These are phyloP conservation scores for Tetanocera ferruginea DNA, from an alignment of 2,888 invertebrate species.

Conservation along the genomic window DNA sequence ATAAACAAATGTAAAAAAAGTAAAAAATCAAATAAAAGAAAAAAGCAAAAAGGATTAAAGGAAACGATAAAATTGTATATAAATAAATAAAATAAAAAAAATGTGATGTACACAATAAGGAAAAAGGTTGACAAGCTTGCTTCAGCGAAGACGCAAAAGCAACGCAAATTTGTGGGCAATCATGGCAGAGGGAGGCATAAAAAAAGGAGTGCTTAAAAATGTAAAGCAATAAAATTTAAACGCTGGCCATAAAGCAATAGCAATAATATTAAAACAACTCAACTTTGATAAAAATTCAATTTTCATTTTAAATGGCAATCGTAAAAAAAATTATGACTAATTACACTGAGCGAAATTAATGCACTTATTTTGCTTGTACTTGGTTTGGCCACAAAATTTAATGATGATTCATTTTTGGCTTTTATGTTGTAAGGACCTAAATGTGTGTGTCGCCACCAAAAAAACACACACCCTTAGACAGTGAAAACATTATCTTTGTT, in stretches of 20 bases:
- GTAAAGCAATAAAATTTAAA: not conserved
- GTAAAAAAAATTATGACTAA: slow-evolving; percentile 16
- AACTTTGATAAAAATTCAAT: slow-evolving; percentile 6
- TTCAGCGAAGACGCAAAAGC: not conserved
- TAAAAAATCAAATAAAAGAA: not conserved
- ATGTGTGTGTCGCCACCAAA: not conserved
- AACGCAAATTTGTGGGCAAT: not conserved
- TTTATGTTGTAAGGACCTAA: not conserved
- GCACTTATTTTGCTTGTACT: not conserved
- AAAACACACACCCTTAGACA: not conserved
- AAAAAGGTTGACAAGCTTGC: slow-evolving; percentile 22
- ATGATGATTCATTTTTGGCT: not conserved
- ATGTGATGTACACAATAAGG: not conserved
- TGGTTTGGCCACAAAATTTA: not conserved
- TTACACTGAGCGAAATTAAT: slow-evolving; percentile 4
- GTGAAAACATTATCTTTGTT: not conserved
- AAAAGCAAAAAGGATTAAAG: not conserved
- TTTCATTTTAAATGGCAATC: not conserved
- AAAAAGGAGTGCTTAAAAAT: not conserved
- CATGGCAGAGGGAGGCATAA: not conserved
- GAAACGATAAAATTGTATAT: not conserved
- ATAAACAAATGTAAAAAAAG: not conserved
- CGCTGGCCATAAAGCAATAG: too few relatives aligned
- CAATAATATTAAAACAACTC: not conserved
- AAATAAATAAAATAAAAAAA: not conserved